Percentiles rank a stretch among this genome's conserved stretches.
phyloP scores from a whole-genome alignment of 2,113 vertebrate species.

The Tor tambroides region DNA sequence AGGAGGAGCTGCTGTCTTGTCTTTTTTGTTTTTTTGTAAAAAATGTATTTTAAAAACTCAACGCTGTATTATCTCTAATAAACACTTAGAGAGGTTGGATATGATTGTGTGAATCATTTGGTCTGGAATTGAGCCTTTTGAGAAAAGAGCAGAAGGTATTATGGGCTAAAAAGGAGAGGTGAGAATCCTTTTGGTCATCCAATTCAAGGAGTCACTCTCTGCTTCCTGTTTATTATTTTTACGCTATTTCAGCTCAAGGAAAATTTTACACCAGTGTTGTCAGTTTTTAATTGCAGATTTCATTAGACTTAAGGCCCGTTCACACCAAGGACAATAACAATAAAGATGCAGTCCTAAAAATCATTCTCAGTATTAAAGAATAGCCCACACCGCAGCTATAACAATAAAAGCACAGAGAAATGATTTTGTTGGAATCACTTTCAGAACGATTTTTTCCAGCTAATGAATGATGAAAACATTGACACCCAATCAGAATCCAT shows the following conservation, averaged over 20 bases:
- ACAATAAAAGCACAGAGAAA: too few relatives aligned
- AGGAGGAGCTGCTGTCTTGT: constrained; percentile 59
- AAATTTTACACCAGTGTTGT: not conserved
- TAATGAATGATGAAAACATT: too few relatives aligned
- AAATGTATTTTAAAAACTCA: constrained; percentile 63
- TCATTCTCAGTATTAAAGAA: too few relatives aligned
- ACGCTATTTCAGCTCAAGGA: not conserved
- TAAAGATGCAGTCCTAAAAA: too few relatives aligned
- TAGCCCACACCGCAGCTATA: too few relatives aligned
- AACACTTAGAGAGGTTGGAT: constrained; percentile 69
- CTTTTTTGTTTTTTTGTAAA: constrained; percentile 62
- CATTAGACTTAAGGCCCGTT: too few relatives aligned
- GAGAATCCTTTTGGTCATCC: not conserved
- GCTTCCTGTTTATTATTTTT: not conserved
- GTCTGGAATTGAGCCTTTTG: not conserved
- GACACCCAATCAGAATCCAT: too few relatives aligned
- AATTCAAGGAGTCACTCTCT: not conserved
- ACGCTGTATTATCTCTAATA: constrained; percentile 76
- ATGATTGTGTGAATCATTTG: constrained; percentile 35
- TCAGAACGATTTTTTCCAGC: too few relatives aligned
- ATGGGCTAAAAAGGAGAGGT: not conserved
- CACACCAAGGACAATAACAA: too few relatives aligned
- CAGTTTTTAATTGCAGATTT: not conserved
- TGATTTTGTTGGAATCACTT: too few relatives aligned
- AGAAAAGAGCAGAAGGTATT: too few relatives aligned